These are phyloP conservation scores for Umimayanthus chanpuru DNA, from an alignment of 92 coral and sea anemone genomes.

Conservation along the genomic window DNA sequence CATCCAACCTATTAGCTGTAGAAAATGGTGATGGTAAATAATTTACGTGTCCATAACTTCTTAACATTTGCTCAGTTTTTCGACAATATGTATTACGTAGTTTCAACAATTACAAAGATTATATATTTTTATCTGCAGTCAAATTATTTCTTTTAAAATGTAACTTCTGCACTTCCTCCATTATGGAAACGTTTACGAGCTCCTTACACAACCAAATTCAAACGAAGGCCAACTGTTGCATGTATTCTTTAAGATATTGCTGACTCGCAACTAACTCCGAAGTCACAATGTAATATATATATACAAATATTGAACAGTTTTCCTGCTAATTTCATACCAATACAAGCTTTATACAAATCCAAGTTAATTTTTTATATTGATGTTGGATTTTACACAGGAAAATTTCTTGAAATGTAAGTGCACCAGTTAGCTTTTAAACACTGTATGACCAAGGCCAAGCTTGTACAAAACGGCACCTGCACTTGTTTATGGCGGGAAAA, in stretches of 20 bases:
- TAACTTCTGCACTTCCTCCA: background rate
- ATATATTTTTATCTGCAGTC: background rate
- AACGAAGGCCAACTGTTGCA: background rate
- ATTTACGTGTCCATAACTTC: background rate
- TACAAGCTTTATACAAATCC: constrained; percentile 12
- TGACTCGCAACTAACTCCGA: background rate
- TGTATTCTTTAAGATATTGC: background rate
- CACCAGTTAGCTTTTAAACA: background rate
- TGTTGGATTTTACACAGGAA: constrained; percentile 17
- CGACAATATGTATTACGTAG: background rate
- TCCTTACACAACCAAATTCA: background rate
- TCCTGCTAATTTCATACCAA: constrained; percentile 21
- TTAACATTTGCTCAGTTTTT: too few species aligned
- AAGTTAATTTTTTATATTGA: constrained; percentile 31
- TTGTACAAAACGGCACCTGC: background rate
- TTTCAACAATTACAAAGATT: background rate
- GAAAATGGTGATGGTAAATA: background rate
- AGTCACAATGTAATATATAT: constrained; percentile 10
- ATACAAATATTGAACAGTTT: constrained; percentile 31
- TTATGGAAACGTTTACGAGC: background rate
- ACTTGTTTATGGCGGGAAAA: constrained; percentile 35
- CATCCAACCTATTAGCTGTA: background rate
- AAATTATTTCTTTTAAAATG: too few species aligned
- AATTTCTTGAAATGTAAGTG: background rate
- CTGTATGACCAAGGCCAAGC: background rate